Evolutionary conservation across 1,140 invertebrate species (phyloP).

Genomic region (Drosophila kikkawai): DNA sequence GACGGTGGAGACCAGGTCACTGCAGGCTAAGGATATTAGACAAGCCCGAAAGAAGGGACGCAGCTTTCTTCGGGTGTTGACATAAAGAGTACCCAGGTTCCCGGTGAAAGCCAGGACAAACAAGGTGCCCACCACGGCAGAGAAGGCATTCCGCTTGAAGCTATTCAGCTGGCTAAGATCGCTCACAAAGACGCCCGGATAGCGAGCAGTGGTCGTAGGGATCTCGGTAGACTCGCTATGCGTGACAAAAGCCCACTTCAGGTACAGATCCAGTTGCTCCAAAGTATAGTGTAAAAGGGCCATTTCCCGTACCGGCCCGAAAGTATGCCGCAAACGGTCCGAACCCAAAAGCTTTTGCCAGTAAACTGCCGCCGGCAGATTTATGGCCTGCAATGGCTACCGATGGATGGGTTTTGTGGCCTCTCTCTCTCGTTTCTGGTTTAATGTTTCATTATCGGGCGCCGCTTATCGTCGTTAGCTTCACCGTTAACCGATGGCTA

Average conservation of each 20-base stretch:
- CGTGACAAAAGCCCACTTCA: slow-evolving; percentile 25
- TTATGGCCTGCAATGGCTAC: slow-evolving; percentile 22
- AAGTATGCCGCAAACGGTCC: slow-evolving; percentile 46
- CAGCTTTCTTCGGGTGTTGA: slow-evolving; percentile 70
- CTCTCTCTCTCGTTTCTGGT: not conserved
- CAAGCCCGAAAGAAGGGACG: slow-evolving; percentile 80
- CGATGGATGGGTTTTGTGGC: slow-evolving; percentile 10
- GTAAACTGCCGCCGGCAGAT: slow-evolving; percentile 35
- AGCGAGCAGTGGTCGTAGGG: not conserved
- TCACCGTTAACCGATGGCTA: slow-evolving; percentile 52
- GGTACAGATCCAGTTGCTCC: slow-evolving; percentile 30
- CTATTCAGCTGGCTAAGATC: slow-evolving; percentile 48
- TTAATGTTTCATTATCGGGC: slow-evolving; percentile 38
- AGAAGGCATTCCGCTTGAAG: slow-evolving; percentile 36
- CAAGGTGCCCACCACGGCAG: slow-evolving; percentile 31
- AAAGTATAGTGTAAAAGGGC: slow-evolving; percentile 44
- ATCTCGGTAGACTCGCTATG: slow-evolving; percentile 19
- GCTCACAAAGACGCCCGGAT: slow-evolving; percentile 40
- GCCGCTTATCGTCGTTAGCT: slow-evolving; percentile 42
- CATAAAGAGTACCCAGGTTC: slow-evolving; percentile 67
- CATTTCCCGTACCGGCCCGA: slow-evolving; percentile 36
- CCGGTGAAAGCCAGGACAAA: slow-evolving; percentile 58
- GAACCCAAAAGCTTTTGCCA: slow-evolving; percentile 13
- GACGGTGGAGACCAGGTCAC: slow-evolving; percentile 84
- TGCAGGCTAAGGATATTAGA: slow-evolving; percentile 85